Percentiles rank a stretch among this genome's conserved stretches.
These are phyloP conservation scores for Paramuricea clavata DNA, from an alignment of 92 coral and sea anemone genomes.

Conservation along the genomic window DNA sequence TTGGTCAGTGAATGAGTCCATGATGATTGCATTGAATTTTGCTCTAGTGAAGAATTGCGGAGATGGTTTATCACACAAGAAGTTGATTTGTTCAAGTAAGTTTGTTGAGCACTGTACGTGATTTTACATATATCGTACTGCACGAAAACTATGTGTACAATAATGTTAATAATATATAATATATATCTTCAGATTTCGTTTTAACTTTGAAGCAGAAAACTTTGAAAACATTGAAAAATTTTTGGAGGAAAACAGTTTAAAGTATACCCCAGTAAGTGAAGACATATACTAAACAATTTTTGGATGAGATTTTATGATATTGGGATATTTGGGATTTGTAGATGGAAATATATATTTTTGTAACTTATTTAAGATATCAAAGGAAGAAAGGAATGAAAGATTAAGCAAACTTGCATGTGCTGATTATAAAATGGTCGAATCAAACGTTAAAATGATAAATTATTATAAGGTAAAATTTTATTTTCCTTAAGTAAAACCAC, in stretches of 20 bases:
- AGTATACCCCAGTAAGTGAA: slow-evolving; percentile 74
- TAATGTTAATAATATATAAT: not conserved
- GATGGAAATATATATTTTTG: no score
- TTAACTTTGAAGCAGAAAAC: slow-evolving; percentile 37
- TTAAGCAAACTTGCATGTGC: slow-evolving; percentile 53
- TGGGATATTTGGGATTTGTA: no score
- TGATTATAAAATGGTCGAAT: slow-evolving; percentile 56
- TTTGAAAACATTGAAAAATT: slow-evolving; percentile 58
- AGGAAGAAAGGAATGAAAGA: slow-evolving; percentile 54
- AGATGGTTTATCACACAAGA: slow-evolving; percentile 95
- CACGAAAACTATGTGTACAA: not conserved
- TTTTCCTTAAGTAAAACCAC: not conserved
- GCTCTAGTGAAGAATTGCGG: slow-evolving; percentile 84
- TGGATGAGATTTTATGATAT: no score
- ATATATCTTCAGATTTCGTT: slow-evolving; percentile 62
- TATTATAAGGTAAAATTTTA: slow-evolving; percentile 80
- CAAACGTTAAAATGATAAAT: slow-evolving; percentile 65
- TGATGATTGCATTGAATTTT: no score
- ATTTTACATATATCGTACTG: not conserved
- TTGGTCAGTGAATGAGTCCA: no score
- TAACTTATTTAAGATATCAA: slow-evolving; percentile 60
- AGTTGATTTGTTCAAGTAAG: slow-evolving; percentile 86
- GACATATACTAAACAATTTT: no score
- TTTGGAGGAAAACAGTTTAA: slow-evolving; percentile 73
- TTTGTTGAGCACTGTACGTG: not conserved